These are phyloP conservation scores for Trachymyrmex septentrionalis DNA, from an alignment of 1,140 invertebrate genomes.

Conservation along the genomic window DNA sequence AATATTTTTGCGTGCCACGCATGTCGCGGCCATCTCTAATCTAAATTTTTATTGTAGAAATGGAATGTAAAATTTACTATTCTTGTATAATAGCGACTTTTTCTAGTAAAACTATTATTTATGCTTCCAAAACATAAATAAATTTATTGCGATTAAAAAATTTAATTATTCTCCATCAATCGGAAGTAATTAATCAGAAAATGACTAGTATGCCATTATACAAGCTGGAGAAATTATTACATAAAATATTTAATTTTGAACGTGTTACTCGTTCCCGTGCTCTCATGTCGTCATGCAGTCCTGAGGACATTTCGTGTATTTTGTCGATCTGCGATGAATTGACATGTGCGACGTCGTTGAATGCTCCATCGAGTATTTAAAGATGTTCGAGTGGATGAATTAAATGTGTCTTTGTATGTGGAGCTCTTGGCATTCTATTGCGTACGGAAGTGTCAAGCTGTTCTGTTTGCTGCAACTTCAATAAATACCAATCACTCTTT, in stretches of 20 bases:
- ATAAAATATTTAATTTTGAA: constrained; percentile 53
- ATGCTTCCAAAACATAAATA: background rate
- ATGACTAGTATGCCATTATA: background rate
- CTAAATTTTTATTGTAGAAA: too few species aligned
- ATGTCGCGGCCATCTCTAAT: too few species aligned
- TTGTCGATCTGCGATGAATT: background rate
- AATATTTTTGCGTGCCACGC: too few species aligned
- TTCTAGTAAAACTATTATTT: background rate
- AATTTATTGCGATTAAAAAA: constrained; percentile 23
- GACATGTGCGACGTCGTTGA: constrained; percentile 28
- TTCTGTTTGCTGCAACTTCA: constrained; percentile 43
- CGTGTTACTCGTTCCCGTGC: background rate
- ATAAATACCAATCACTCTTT: constrained; percentile 49
- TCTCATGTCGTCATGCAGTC: background rate
- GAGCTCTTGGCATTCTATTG: constrained; percentile 24
- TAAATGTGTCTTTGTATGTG: constrained; percentile 28
- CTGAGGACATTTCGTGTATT: constrained; percentile 26
- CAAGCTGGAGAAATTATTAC: background rate
- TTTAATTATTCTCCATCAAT: background rate
- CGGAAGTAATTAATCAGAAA: background rate
- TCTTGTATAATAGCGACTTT: background rate
- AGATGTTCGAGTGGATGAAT: constrained; percentile 43
- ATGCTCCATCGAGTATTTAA: constrained; percentile 52
- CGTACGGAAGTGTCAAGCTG: constrained; percentile 5
- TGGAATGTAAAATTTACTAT: background rate